phyloP scores from a whole-genome alignment of 2,888 invertebrate species.

The Apeira syringaria region DNA sequence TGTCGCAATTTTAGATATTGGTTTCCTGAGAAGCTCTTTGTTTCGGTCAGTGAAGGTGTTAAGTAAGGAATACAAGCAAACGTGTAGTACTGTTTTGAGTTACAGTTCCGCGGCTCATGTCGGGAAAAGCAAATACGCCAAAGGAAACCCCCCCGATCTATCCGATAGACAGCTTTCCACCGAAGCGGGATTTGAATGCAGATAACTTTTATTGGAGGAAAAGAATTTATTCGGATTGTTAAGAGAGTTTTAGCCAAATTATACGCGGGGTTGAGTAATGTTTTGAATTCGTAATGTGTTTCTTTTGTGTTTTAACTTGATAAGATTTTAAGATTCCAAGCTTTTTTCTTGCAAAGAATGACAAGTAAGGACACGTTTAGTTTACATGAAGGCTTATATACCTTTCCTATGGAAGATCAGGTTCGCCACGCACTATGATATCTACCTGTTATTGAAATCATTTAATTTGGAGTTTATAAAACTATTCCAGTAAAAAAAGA shows the following conservation, averaged over 20 bases:
- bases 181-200: constrained; percentile 29
- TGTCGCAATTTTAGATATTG: no score
- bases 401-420: no score
- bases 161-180: constrained; percentile 22
- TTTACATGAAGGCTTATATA: no score
- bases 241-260: constrained; percentile 28
- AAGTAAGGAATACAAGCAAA: no score
- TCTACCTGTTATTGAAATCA: no score
- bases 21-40: no score
- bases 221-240: constrained; percentile 31
- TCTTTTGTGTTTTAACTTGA: constrained; percentile 5
- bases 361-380: not conserved
- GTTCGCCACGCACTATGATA: no score
- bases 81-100: constrained; percentile 4
- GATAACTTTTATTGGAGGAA: constrained; percentile 32
- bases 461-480: no score
- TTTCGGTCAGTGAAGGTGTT: no score
- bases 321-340: constrained; percentile 1
- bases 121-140: not conserved
- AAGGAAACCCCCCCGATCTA: constrained; percentile 17
- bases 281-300: constrained; percentile 14
- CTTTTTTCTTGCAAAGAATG: not conserved
- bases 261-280: constrained; percentile 23
- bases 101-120: not conserved
- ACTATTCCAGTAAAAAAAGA: no score